Evolutionary conservation across 2,797 vertebrate species (phyloP).

Genomic region (Cynopterus sphinx): DNA sequence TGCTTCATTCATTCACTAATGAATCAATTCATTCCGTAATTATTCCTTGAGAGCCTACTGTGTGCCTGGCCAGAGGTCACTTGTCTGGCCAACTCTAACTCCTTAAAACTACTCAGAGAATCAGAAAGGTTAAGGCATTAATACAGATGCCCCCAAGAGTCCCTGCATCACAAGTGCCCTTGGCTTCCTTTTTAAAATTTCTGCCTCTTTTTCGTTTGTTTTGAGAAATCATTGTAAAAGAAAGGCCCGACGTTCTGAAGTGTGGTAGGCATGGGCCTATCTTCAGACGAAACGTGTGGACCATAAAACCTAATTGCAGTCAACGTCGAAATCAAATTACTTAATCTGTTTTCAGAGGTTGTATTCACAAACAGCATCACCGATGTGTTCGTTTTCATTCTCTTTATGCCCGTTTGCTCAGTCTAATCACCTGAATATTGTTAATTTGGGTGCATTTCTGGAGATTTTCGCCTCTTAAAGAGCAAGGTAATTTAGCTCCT

Average conservation of each 20-base stretch:
- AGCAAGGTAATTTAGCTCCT: not conserved
- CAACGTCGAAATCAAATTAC: not conserved
- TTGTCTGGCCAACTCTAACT: not conserved
- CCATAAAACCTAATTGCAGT: not conserved
- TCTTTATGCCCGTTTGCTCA: not conserved
- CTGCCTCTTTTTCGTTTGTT: not conserved
- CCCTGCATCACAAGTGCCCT: not conserved
- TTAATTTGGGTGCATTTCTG: conserved; percentile 12
- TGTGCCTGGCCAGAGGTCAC: not conserved
- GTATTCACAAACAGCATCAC: not conserved
- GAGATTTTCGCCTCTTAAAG: conserved; percentile 35
- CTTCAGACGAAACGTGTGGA: not conserved
- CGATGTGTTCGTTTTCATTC: not conserved
- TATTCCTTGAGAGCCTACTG: not conserved
- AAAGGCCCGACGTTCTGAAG: not conserved
- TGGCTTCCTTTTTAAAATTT: not conserved
- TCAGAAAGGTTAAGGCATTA: not conserved
- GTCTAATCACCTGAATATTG: not conserved
- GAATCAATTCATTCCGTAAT: not conserved
- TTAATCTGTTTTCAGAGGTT: not conserved
- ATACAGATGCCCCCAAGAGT: too few species aligned
- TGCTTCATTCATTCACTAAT: not conserved
- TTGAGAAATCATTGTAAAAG: conserved; percentile 31
- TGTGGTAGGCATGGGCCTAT: not conserved
- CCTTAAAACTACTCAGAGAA: not conserved